Evolutionary conservation across 1,140 invertebrate genomes (phyloP).

Genomic region (Bombus cullumanus): DNA sequence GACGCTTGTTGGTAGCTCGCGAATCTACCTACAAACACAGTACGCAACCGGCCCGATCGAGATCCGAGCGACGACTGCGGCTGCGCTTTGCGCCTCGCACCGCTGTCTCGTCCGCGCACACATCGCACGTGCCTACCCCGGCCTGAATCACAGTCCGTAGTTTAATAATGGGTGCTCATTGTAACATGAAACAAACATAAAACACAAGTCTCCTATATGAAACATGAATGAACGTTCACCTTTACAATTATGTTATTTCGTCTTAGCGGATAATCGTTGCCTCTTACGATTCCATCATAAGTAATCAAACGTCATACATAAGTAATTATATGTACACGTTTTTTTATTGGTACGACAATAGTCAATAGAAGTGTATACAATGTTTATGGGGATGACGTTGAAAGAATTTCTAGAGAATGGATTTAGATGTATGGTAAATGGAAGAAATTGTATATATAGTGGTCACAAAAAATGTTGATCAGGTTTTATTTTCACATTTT

Average conservation of each 20-base stretch:
- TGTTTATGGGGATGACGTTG: too few relatives aligned
- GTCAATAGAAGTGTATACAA: neutral
- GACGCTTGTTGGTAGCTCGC: conserved; percentile 15
- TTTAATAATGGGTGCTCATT: conserved; percentile 40
- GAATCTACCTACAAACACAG: neutral
- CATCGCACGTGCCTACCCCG: conserved; percentile 46
- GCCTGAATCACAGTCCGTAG: conserved; percentile 21
- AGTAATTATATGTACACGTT: too few relatives aligned
- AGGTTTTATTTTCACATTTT: too few relatives aligned
- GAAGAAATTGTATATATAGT: too few relatives aligned
- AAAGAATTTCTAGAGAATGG: too few relatives aligned
- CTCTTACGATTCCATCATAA: neutral
- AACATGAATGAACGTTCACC: conserved; percentile 15
- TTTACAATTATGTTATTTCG: conserved; percentile 5
- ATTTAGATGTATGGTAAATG: too few relatives aligned
- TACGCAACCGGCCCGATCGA: conserved; percentile 29
- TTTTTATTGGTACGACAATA: neutral
- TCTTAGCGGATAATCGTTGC: neutral
- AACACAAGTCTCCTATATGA: neutral
- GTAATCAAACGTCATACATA: neutral
- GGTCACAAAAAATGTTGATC: too few relatives aligned
- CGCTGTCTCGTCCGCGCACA: neutral
- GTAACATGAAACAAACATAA: conserved; percentile 29
- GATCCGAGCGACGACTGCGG: conserved; percentile 51
- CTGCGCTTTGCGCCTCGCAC: conserved; percentile 45